Evolutionary conservation across 2,888 invertebrate genomes (phyloP).

Genomic region (Polyommatus iphigenia): DNA sequence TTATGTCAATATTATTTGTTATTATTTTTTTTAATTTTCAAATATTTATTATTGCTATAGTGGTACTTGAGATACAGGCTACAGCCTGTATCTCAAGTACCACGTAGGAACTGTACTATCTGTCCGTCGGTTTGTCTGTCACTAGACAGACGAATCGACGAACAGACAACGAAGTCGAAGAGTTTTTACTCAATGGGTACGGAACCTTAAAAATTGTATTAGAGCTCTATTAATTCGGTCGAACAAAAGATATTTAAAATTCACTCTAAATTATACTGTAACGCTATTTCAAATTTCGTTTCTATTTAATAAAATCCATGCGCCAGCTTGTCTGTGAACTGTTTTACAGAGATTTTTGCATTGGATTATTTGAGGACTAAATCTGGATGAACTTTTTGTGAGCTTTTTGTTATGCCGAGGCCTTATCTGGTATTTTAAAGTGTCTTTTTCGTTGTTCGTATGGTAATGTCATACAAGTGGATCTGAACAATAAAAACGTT

Average conservation of each 20-base stretch:
- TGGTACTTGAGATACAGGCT: too few relatives aligned
- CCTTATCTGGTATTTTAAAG: neutral
- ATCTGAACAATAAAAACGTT: neutral
- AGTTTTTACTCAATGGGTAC: too few relatives aligned
- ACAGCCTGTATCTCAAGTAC: too few relatives aligned
- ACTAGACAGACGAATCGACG: too few relatives aligned
- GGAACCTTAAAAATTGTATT: neutral
- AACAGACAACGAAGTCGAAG: too few relatives aligned
- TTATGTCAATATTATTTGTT: too few relatives aligned
- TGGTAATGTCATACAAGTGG: neutral
- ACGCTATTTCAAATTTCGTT: neutral
- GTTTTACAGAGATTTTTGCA: neutral
- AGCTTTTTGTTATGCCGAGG: neutral
- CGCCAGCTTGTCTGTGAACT: neutral
- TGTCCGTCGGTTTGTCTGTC: too few relatives aligned
- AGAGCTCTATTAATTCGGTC: too few relatives aligned
- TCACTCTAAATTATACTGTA: neutral
- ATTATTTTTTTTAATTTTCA: too few relatives aligned
- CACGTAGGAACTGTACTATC: too few relatives aligned
- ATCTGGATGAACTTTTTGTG: neutral
- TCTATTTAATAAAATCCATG: neutral
- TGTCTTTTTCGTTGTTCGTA: neutral
- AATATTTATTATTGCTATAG: too few relatives aligned
- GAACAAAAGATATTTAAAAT: neutral
- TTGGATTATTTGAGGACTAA: neutral